Evolutionary conservation across 2,113 vertebrate genomes (phyloP).

Genomic region (Scortum barcoo): DNA sequence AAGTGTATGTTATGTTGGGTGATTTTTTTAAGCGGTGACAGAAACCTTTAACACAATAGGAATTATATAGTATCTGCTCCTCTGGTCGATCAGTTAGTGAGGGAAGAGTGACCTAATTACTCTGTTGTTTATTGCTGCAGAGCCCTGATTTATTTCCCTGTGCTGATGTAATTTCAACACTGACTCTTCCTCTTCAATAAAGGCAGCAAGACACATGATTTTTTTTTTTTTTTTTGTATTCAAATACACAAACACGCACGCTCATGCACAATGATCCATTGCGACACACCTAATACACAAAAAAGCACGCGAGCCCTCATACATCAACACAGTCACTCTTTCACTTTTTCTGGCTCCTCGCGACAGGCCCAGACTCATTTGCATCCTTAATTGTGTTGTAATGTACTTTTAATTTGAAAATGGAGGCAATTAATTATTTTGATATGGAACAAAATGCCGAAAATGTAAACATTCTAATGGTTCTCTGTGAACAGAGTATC

Average conservation of each 20-base stretch:
- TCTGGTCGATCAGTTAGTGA: constrained; percentile 64
- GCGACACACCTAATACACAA: constrained; percentile 74
- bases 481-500: constrained; percentile 77
- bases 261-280: constrained; percentile 66
- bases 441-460: constrained; percentile 85
- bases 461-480: constrained; percentile 89
- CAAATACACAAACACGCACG: constrained; percentile 45
- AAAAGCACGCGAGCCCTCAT: constrained; percentile 66
- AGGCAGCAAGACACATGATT: constrained; percentile 35
- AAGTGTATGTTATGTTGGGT: constrained; percentile 40
- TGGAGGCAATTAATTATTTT: constrained; percentile 87
- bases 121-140: constrained; percentile 75
- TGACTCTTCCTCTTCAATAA: constrained; percentile 65
- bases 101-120: constrained; percentile 76
- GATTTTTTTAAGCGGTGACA: constrained; percentile 33
- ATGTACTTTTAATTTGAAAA: constrained; percentile 89
- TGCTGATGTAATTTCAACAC: constrained; percentile 75
- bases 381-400: constrained; percentile 87
- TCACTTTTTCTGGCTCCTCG: constrained; percentile 74
- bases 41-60: constrained; percentile 58
- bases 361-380: constrained; percentile 83
- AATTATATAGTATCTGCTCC: constrained; percentile 53
- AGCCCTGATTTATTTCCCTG: constrained; percentile 72
- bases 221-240: constrained; percentile 20
- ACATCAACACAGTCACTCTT: constrained; percentile 77